Conservation (phyloP, 2,113 vertebrate genomes). For the Asarcornis scutulata region DNA sequence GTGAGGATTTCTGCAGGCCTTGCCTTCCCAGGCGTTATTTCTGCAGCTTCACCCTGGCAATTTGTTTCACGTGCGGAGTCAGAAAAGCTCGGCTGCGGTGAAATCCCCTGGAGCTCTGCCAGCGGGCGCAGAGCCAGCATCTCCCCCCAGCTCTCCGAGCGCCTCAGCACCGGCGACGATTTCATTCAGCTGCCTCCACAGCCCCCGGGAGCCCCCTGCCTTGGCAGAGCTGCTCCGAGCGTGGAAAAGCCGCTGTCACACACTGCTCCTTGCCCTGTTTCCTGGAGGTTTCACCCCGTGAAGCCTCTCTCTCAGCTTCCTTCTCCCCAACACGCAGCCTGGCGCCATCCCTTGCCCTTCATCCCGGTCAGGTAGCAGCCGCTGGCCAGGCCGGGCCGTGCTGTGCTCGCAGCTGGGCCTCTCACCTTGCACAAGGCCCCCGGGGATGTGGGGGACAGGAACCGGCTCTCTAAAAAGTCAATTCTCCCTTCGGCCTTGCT, state of each 20-base stretch:
- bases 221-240: background rate
- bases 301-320: background rate
- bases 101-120: constrained; percentile 31
- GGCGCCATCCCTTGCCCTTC: background rate
- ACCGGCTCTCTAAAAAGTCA: background rate
- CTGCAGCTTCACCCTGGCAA: constrained; percentile 29
- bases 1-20: background rate
- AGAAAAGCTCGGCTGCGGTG: background rate
- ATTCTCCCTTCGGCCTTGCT: background rate
- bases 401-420: background rate
- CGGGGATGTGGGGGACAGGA: background rate
- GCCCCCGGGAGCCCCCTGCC: constrained; percentile 22
- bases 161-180: constrained; percentile 41
- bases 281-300: background rate
- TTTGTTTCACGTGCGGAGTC: background rate
- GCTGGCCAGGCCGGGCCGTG: background rate
- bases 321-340: background rate
- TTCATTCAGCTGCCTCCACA: constrained; percentile 18
- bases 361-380: background rate
- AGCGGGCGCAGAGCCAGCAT: constrained; percentile 2
- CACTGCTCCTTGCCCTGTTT: background rate
- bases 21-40: constrained; percentile 13
- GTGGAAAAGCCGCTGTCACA: background rate
- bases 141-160: background rate
- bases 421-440: background rate